Percentiles rank a stretch among this genome's conserved stretches.
These are phyloP conservation scores for Zaprionus camerounensis DNA, from an alignment of 1,140 invertebrate genomes.

Conservation along the genomic window DNA sequence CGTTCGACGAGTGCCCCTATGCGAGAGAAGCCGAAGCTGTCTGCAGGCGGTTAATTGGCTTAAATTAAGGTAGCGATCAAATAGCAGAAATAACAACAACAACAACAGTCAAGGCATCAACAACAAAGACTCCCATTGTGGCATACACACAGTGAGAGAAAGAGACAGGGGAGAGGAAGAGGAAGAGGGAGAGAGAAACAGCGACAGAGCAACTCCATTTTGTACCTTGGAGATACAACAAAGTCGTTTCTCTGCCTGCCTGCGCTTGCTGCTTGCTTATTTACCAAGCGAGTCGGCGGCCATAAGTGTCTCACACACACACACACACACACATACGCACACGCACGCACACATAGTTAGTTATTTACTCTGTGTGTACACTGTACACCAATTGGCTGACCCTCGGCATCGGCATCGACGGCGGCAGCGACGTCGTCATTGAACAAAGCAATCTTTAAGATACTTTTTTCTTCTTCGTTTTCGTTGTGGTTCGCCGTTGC, in stretches of 20 bases:
- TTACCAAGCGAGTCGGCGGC: constrained; percentile 57
- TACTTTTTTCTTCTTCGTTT: constrained; percentile 29
- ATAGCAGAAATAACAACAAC: constrained; percentile 50
- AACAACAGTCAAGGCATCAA: constrained; percentile 25
- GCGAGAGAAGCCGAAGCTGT: constrained; percentile 20
- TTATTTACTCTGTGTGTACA: constrained; percentile 20
- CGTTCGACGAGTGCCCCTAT: constrained; percentile 43
- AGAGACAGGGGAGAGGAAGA: background rate
- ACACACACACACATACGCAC: constrained; percentile 28
- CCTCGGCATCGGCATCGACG: constrained; percentile 55
- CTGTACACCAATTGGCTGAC: constrained; percentile 72
- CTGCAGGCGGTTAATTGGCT: constrained; percentile 83
- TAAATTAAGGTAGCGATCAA: constrained; percentile 84
- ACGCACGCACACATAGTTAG: constrained; percentile 13
- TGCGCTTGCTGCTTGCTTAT: constrained; percentile 37
- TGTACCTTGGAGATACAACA: constrained; percentile 73
- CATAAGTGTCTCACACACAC: constrained; percentile 56
- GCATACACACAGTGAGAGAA: constrained; percentile 15
- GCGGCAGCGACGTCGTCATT: constrained; percentile 45
- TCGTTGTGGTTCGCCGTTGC: constrained; percentile 13
- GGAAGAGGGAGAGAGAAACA: background rate
- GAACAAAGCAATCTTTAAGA: constrained; percentile 78
- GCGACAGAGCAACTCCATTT: constrained; percentile 69
- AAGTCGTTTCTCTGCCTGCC: constrained; percentile 45
- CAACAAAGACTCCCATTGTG: constrained; percentile 68